These are phyloP conservation scores for Epistrophe eligans DNA, from an alignment of 2,888 invertebrate species.

Conservation along the genomic window DNA sequence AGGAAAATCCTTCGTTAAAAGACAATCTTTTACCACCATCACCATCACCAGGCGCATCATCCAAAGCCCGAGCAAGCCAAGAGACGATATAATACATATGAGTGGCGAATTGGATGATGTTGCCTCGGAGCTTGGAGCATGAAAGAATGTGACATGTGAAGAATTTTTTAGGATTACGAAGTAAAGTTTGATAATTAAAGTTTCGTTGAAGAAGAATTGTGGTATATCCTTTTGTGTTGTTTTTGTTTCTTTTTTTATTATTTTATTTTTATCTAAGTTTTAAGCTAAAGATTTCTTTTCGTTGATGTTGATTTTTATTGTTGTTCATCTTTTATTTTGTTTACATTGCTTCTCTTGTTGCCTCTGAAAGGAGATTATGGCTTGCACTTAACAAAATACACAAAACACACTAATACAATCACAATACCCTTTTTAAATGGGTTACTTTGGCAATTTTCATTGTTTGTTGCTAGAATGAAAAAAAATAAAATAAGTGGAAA, in stretches of 20 bases:
- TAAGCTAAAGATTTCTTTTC: conserved; percentile 58
- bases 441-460: conserved; percentile 66
- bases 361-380: conserved; percentile 48
- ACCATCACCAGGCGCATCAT: not conserved
- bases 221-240: conserved; percentile 67
- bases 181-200: conserved; percentile 74
- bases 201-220: conserved; percentile 56
- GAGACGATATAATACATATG: not conserved
- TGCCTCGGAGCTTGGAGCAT: conserved; percentile 30
- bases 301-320: conserved; percentile 26
- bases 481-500: conserved; percentile 36
- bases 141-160: conserved; percentile 70
- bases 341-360: conserved; percentile 12
- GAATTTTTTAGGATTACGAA: conserved; percentile 67
- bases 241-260: conserved; percentile 41
- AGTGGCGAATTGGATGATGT: conserved; percentile 42
- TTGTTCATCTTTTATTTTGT: conserved; percentile 17
- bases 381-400: conserved; percentile 69
- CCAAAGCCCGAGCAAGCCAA: not conserved
- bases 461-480: conserved; percentile 30
- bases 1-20: conserved; percentile 43
- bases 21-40: conserved; percentile 42
- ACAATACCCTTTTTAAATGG: conserved; percentile 22
- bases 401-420: conserved; percentile 32
- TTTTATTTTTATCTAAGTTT: conserved; percentile 57